A percentile compares a stretch with the other conserved stretches of the same genome.
Conservation (phyloP, 2,888 invertebrate genomes). For the Bellardia bayeri region DNA sequence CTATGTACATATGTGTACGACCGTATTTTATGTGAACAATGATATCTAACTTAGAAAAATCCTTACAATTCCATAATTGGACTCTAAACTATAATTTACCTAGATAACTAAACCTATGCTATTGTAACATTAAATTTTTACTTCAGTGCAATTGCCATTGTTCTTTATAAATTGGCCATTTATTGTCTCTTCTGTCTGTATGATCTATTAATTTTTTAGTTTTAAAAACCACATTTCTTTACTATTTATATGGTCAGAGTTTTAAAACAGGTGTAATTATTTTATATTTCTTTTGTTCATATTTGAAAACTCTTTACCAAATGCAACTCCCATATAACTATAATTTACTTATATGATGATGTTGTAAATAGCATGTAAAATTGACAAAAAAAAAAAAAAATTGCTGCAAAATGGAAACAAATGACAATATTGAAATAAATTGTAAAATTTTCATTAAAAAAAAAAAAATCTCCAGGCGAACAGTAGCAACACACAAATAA, state of each 20-base stretch:
- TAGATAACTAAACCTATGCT: too few species aligned
- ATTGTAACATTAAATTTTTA: too few species aligned
- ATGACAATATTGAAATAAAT: conserved; percentile 28
- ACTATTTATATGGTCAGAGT: not conserved
- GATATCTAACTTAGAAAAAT: too few species aligned
- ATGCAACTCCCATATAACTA: not conserved
- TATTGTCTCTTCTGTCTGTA: not conserved
- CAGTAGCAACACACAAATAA: not conserved
- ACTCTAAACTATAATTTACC: too few species aligned
- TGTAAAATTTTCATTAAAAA: conserved; percentile 4
- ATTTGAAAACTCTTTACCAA: not conserved
- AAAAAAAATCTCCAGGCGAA: not conserved
- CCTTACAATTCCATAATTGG: too few species aligned
- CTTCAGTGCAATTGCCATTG: too few species aligned
- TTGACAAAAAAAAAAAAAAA: not conserved
- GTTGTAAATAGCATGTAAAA: conserved; percentile 9
- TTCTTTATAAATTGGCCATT: not conserved
- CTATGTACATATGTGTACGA: too few species aligned
- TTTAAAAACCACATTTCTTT: conserved; percentile 5
- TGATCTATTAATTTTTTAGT: not conserved
- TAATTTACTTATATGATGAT: conserved; percentile 23
- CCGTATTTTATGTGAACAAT: too few species aligned
- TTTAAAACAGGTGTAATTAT: conserved; percentile 4
- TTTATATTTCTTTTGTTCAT: not conserved
- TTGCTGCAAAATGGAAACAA: not conserved